These are phyloP conservation scores for Calliphora vicina DNA, from an alignment of 1,140 invertebrate genomes.

Conservation along the genomic window DNA sequence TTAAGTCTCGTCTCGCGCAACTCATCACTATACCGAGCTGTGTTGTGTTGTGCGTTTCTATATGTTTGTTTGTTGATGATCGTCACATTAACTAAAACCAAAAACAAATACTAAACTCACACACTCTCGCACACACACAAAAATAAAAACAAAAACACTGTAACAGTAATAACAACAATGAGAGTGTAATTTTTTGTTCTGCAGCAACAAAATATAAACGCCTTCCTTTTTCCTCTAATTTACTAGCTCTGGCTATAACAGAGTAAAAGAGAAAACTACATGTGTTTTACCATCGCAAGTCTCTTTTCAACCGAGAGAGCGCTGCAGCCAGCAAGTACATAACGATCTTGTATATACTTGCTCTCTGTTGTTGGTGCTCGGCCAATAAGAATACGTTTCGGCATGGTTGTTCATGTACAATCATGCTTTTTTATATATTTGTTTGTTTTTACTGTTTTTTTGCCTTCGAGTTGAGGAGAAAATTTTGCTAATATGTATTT, in stretches of 20 bases:
- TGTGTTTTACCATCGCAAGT: not conserved
- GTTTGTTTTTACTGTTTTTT: not conserved
- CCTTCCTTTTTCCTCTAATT: not conserved
- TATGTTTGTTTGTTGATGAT: slow-evolving; percentile 7
- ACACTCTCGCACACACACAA: not conserved
- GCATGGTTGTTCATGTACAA: not conserved
- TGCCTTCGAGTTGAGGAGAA: not conserved
- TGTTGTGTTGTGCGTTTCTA: not conserved
- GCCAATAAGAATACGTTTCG: not conserved
- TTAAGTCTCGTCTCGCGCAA: not conserved
- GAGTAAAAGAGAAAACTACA: not conserved
- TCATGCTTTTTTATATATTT: not conserved
- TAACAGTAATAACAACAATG: not conserved
- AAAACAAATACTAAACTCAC: slow-evolving; percentile 16
- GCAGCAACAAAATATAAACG: not conserved
- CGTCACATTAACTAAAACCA: slow-evolving; percentile 21
- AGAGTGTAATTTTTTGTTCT: no score
- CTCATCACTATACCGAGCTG: not conserved
- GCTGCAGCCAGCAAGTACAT: not conserved
- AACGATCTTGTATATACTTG: not conserved
- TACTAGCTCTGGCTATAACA: not conserved
- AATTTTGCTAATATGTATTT: not conserved
- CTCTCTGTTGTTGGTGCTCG: not conserved
- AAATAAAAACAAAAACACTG: not conserved
- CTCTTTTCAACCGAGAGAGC: not conserved